Evolutionary conservation across 2,797 vertebrate genomes (phyloP), one percentile per base, ranked within the genome.

Genomic region (Pseudochirops cupreus): DNA sequence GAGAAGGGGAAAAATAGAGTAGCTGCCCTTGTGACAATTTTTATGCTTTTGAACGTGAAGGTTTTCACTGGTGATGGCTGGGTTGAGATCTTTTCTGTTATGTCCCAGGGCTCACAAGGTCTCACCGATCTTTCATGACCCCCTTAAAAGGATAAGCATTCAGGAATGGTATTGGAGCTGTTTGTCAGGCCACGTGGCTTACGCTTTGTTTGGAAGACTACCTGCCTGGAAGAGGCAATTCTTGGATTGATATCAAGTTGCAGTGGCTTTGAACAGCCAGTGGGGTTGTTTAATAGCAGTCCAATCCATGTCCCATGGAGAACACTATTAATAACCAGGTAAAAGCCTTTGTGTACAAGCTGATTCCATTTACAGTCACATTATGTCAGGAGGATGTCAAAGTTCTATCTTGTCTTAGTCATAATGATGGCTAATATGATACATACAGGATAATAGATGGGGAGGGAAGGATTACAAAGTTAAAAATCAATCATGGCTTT

Each of bases 401-500:
- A 21, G 46, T 98, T 98, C 97, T 98, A 97, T 98, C 98, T 98
- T 31, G 4, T 98, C 97, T 98, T 97, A 94, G 98, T 98, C 90
- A 97, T 98, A 98, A 98, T 98, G 98, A 98, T 16, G 97, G 97
- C 95, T 98, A 98, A 98, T 98, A 98, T 96, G 97, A 97, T 98
- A 98, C 97, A 98, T 98, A 97, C 97, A 98, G 97, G 97, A 98
- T 98, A 99, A 98, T 98, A 98, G 98, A 98, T 98, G 98, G 98
- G 97, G 96, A 98, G 96, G 97, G 97, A 98, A 98, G 97, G 96
- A 98, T 98, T 98, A 97, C 95, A 46, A 98, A 98, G 97, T 98
- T 98, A 98, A 98, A 98, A 98, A 99, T 99, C 98, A 98, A 98
- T 99, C 98, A 98, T 97, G 97, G 96, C 97, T 98, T 98, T 98